phyloP scores from a whole-genome alignment of 2,888 invertebrate genomes.

The Entomobrya multifasciata region DNA sequence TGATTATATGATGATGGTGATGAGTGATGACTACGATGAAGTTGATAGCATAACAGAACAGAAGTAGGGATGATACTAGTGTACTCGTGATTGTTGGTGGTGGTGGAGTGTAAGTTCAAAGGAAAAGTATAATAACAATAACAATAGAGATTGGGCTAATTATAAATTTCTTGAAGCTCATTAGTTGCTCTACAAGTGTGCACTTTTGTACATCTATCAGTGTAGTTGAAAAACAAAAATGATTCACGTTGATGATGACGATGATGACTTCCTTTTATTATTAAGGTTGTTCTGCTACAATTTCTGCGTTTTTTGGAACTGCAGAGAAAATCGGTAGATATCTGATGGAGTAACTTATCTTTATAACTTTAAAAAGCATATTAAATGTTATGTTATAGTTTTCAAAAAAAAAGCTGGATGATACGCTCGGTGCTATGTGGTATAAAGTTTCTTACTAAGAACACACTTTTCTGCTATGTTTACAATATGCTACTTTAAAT shows the following conservation, averaged over 20 bases:
- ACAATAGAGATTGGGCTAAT: constrained; percentile 70
- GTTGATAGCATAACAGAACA: too few relatives aligned
- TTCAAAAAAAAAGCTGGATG: too few relatives aligned
- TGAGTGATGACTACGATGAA: background rate
- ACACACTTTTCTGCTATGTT: too few relatives aligned
- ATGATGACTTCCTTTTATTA: background rate
- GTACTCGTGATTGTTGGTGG: background rate
- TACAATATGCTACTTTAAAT: too few relatives aligned
- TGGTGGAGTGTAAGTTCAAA: constrained; percentile 53
- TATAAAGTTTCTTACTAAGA: too few relatives aligned
- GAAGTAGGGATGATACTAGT: constrained; percentile 11
- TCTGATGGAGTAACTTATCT: too few relatives aligned
- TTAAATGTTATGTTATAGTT: too few relatives aligned
- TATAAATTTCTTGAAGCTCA: constrained; percentile 71
- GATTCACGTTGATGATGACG: constrained; percentile 35
- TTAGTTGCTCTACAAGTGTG: constrained; percentile 64
- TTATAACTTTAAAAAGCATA: too few relatives aligned
- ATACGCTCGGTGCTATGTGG: too few relatives aligned
- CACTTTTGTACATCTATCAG: constrained; percentile 45
- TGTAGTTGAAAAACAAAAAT: constrained; percentile 31
- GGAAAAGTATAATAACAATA: constrained; percentile 54
- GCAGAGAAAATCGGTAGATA: too few relatives aligned
- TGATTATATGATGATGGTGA: constrained; percentile 36
- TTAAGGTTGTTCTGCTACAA: too few relatives aligned
- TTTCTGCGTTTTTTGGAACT: too few relatives aligned